Evolutionary conservation across 2,113 vertebrate species (phyloP).

Genomic region (Hydrochoerus hydrochaeris): DNA sequence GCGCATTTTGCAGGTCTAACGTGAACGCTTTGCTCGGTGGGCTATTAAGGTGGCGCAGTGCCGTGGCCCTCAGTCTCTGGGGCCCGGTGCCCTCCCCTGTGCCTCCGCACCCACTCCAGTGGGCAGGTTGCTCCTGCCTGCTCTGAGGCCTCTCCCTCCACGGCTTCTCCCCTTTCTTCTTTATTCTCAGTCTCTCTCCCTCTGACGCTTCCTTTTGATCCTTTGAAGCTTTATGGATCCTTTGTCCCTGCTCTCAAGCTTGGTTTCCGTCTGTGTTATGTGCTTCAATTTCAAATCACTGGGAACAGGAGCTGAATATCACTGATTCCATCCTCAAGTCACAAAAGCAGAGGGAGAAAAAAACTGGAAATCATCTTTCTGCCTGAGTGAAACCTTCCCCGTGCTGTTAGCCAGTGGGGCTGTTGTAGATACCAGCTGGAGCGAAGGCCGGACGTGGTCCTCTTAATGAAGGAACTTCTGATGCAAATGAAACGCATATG

Average conservation of each 20-base stretch:
- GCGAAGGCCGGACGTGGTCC: not conserved
- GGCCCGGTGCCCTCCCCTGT: accelerated
- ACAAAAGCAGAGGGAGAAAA: conserved; percentile 38
- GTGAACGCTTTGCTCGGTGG: conserved; percentile 8
- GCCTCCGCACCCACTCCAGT: not conserved
- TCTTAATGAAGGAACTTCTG: conserved; percentile 65
- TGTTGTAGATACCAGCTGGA: conserved; percentile 29
- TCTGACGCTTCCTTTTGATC: conserved; percentile 54
- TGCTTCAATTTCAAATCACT: conserved; percentile 61
- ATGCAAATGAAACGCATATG: conserved; percentile 64
- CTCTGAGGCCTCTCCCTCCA: conserved; percentile 62
- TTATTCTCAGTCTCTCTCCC: conserved; percentile 31
- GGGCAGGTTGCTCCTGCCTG: conserved; percentile 69
- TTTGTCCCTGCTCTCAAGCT: conserved; percentile 76
- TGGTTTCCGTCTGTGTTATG: conserved; percentile 18
- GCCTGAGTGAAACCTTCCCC: not conserved
- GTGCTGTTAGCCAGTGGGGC: not conserved
- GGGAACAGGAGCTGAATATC: conserved; percentile 28
- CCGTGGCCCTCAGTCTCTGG: not conserved
- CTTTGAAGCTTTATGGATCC: not conserved
- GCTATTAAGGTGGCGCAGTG: not conserved
- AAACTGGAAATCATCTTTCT: conserved; percentile 38
- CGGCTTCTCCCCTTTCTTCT: conserved; percentile 32
- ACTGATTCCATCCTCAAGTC: conserved; percentile 11
- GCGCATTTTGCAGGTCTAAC: conserved; percentile 40